Evolutionary conservation across 2,888 invertebrate species (phyloP), one percentile per base, ranked within the genome.

Genomic region (Carabus problematicus): DNA sequence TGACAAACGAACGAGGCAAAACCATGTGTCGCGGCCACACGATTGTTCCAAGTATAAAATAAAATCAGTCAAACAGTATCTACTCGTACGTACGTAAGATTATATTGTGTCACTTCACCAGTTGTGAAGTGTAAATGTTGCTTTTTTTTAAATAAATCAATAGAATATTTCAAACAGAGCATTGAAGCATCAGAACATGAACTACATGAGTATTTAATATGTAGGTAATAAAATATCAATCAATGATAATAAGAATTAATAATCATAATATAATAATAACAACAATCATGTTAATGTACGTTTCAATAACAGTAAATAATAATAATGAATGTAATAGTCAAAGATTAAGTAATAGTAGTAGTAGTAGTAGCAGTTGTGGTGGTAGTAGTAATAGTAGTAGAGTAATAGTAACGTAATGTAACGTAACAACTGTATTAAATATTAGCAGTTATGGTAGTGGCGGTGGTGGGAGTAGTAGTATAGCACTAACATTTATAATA

Each of bases 121-220:
- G 61, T 61, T 61, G 68, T 61, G 68, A 61, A 68, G 68, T 68
- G 68, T 68, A 29, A 54, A 56, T 29, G 59, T 61, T 68, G 68
- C 52, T 68, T 63, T 60, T 60, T 41, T 29, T 29, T 29, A 1
- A 64, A 56, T 64, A 41, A 64, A 64, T 56, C 56, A 66, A 39
- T 66, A 59, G 43, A 64, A 59, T 43, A 18, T 66, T 59, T 59
- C 60, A 61, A 68, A 68, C 68, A 68, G 68, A 68, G 68, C 68
- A 68, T 68, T 61, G 54, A 68, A 61, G 68, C 68, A 61, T 68
- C 54, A 67, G 64, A 67, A 67, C 60, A 67, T 67, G 49, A 66
- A 68, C 45, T 61, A 60, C 54, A 68, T 68, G 39, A 41, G 52
- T 61, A 54, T 68, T 60, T 61, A 66, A 66, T 66, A 66, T 66